Conservation (phyloP, 2,888 invertebrate species). For the Choristoneura rosaceana region DNA sequence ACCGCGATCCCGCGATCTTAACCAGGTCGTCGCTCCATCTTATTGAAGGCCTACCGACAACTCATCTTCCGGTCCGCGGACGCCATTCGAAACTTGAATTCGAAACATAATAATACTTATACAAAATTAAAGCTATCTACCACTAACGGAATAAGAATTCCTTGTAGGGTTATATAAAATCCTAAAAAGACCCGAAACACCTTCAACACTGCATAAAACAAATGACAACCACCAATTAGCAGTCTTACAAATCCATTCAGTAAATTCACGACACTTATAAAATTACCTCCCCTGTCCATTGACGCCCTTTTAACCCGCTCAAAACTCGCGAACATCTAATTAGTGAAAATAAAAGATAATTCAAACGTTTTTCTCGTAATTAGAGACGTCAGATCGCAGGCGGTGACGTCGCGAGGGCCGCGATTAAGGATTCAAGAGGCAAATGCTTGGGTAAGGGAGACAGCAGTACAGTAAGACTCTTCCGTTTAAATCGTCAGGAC, state of each 20-base stretch:
- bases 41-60: no score
- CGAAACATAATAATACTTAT: no score
- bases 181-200: not conserved
- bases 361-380: conserved; percentile 56
- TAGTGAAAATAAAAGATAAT: conserved; percentile 40
- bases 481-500: not conserved
- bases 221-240: conserved; percentile 11
- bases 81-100: no score
- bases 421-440: conserved; percentile 77
- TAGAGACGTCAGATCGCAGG: conserved; percentile 45
- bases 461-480: conserved; percentile 15
- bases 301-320: conserved; percentile 33
- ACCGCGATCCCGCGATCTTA: no score
- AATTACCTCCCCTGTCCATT: conserved; percentile 36
- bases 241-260: conserved; percentile 23
- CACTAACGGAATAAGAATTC: no score
- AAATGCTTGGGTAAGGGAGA: conserved; percentile 36
- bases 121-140: no score
- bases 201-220: conserved; percentile 24
- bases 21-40: no score
- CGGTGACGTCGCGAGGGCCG: conserved; percentile 52
- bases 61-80: no score
- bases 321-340: conserved; percentile 39
- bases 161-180: not conserved
- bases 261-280: conserved; percentile 33